phyloP scores from a whole-genome alignment of 2,888 invertebrate genomes.

The Crioceris asparagi region DNA sequence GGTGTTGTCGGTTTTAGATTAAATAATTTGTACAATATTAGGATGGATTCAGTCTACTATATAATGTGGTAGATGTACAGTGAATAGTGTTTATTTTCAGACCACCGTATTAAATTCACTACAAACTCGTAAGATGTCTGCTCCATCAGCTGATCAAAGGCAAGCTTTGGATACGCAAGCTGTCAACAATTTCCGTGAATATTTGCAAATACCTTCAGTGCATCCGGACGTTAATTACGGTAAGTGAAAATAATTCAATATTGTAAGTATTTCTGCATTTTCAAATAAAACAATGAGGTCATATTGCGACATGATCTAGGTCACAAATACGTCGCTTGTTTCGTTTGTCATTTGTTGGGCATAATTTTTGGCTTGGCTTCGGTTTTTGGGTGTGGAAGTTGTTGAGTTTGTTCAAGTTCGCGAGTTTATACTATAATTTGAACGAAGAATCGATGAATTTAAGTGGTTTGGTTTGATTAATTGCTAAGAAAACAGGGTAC shows the following conservation, averaged over 20 bases:
- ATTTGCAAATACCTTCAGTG: conserved; percentile 76
- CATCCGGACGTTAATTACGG: conserved; percentile 82
- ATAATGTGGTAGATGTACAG: too few relatives aligned
- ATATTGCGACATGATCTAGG: too few relatives aligned
- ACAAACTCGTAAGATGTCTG: conserved; percentile 29
- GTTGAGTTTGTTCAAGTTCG: conserved; percentile 11
- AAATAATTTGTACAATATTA: too few relatives aligned
- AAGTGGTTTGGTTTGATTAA: too few relatives aligned
- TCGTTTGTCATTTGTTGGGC: conserved; percentile 14
- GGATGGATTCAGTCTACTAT: too few relatives aligned
- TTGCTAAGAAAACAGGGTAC: too few relatives aligned
- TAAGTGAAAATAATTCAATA: conserved; percentile 37
- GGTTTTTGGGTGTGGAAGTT: conserved; percentile 25
- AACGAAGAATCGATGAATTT: too few relatives aligned
- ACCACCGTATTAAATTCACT: conserved; percentile 12
- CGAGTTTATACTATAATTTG: too few relatives aligned
- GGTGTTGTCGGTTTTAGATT: too few relatives aligned
- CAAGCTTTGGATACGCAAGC: conserved; percentile 30
- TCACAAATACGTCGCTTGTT: conserved; percentile 1
- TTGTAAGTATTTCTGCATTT: neutral
- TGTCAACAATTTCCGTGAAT: conserved; percentile 66
- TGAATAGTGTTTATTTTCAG: conserved; percentile 6
- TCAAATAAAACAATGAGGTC: too few relatives aligned
- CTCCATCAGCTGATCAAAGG: conserved; percentile 32
- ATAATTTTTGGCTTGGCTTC: conserved; percentile 24